Percentiles rank a stretch among this genome's conserved stretches.
Conservation (phyloP, 2,888 invertebrate species). For the Vesta saturnalis region DNA sequence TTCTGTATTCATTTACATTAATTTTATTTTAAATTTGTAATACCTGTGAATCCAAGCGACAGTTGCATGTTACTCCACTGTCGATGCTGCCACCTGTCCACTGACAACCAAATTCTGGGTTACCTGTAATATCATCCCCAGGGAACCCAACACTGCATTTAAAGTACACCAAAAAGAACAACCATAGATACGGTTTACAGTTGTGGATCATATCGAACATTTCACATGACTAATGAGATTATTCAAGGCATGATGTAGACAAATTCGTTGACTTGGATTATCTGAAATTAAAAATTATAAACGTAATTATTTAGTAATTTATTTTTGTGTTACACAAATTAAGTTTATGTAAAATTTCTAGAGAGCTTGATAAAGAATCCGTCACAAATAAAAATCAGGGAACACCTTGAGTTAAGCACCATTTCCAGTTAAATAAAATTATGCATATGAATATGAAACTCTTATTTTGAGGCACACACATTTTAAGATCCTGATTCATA, state of each 20-base stretch:
- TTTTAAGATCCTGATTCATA: too few relatives aligned
- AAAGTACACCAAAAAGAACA: not conserved
- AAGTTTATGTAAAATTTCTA: too few relatives aligned
- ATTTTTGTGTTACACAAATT: too few relatives aligned
- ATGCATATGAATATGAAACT: too few relatives aligned
- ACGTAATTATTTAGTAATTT: too few relatives aligned
- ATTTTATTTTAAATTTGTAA: not conserved
- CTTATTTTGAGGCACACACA: too few relatives aligned
- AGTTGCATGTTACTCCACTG: conserved; percentile 51
- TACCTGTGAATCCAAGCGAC: conserved; percentile 54
- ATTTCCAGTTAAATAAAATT: too few relatives aligned
- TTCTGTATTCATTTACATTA: not conserved
- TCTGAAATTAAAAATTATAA: not conserved
- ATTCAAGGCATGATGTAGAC: conserved; percentile 5
- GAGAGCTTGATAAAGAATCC: too few relatives aligned
- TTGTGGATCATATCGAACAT: conserved; percentile 4
- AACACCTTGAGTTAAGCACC: too few relatives aligned
- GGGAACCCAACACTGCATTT: not conserved
- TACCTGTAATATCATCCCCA: conserved; percentile 48
- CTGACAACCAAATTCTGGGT: conserved; percentile 53
- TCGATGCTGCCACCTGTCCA: conserved; percentile 55
- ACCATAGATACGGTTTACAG: not conserved
- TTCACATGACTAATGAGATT: not conserved
- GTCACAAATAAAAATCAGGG: too few relatives aligned
- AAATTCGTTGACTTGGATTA: not conserved